Evolutionary conservation across 2,888 invertebrate species (phyloP), one percentile per base, ranked within the genome.

Genomic region (Resseliella maxima): DNA sequence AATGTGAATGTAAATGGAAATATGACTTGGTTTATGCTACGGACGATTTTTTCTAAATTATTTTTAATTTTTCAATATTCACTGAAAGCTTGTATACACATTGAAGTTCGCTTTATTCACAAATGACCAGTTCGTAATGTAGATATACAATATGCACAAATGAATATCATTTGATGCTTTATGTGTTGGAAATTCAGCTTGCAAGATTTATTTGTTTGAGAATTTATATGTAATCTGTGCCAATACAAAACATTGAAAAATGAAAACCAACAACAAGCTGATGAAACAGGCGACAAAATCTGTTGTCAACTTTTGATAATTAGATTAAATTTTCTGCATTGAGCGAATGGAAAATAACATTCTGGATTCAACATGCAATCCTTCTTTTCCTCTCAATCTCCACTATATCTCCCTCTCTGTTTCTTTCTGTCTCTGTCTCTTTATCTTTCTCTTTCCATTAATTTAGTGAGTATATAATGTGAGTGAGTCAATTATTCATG

Each of bases 401-500:
- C 64, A 24, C 27, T 72, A 2, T 72, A 27, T 72, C 72, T 24
- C 72, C 6, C 27, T 72, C 27, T 24, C 72, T 24, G 1, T 72
- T 2, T 72, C 12, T 2, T 35, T 2, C 72, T 6, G 2, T 72
- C 72, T 24, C 24, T 72, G 12, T 72, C 50, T 50, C 50, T 50
- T 8, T 72, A 27, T 24, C 72, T 6, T 35, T 21, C 24, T 50
- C 50, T 50, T 18, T 50, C 50, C 18, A 12, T 18, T 15, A 50
- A 50, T 15, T 50, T 50, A 50, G 46, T 50, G 46, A 50, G 46
- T 18, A 50, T 50, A 50, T 24, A 59, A 59, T 59, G 59, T 59
- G 59, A 27, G 59, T 59, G 59, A 27, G 24, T 59, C 24, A 59
- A 59, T 59, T 59, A 59, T 59, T 59, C 59, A 59, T 59, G 46